These are phyloP conservation scores for Synergus umbraculus DNA, from an alignment of 2,888 invertebrate genomes.

Conservation along the genomic window DNA sequence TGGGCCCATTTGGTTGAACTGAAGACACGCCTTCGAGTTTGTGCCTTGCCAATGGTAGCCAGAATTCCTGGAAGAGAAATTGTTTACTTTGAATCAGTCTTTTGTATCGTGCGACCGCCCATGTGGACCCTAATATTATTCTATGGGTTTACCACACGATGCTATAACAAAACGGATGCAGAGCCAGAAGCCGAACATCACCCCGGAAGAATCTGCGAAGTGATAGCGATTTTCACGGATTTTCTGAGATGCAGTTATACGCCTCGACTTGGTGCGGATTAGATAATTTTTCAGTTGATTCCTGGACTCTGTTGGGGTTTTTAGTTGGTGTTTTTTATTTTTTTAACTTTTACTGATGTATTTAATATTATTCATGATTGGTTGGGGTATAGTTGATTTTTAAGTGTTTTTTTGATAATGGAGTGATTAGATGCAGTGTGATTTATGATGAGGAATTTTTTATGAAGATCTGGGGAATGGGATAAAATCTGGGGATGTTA, in stretches of 20 bases:
- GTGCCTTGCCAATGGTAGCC: constrained; percentile 20
- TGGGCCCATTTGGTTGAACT: constrained; percentile 43
- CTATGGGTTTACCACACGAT: background rate
- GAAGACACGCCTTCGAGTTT: constrained; percentile 38
- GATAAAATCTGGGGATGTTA: background rate
- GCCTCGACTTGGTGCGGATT: background rate
- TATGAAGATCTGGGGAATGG: background rate
- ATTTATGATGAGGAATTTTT: background rate
- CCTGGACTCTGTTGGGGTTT: background rate
- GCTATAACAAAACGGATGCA: background rate
- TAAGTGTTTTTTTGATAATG: background rate
- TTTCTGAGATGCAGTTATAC: constrained; percentile 4
- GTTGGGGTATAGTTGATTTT: background rate
- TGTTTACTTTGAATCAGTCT: constrained; percentile 26
- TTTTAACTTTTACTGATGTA: background rate
- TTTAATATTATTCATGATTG: background rate
- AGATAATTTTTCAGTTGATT: background rate
- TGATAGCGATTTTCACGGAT: constrained; percentile 10
- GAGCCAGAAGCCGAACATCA: constrained; percentile 10
- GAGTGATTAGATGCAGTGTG: background rate
- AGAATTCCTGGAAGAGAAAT: background rate
- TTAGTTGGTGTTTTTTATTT: background rate
- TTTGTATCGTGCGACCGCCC: constrained; percentile 14
- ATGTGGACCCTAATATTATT: background rate
- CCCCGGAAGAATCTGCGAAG: background rate